A percentile compares a stretch with the other conserved stretches of the same genome.
phyloP scores from a whole-genome alignment of 2,797 vertebrate species.

The Tragelaphus oryx region DNA sequence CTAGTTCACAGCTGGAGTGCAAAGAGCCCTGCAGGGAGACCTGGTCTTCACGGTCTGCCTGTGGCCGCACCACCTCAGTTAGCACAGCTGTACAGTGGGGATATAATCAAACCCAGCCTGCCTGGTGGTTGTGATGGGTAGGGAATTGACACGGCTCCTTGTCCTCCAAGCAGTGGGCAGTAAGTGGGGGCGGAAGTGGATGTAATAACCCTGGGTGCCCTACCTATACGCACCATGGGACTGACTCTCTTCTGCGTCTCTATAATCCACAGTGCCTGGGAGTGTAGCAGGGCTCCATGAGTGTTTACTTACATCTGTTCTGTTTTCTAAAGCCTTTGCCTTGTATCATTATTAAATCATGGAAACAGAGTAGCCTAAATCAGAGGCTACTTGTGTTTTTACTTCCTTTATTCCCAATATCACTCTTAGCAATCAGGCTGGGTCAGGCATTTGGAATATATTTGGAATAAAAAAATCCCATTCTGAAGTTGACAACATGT shows the following conservation, averaged over 20 bases:
- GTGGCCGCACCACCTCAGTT: neutral
- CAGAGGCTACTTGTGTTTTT: neutral
- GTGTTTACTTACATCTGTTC: neutral
- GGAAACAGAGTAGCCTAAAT: neutral
- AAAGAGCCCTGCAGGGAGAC: neutral
- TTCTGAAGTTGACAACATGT: neutral
- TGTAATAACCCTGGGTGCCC: neutral
- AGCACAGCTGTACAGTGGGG: neutral
- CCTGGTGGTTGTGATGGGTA: neutral
- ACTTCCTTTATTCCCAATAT: neutral
- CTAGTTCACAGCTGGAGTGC: neutral
- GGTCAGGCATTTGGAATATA: neutral
- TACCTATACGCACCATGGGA: fast-evolving
- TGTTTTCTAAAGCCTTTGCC: neutral
- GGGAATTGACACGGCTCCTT: neutral
- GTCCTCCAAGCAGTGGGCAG: neutral
- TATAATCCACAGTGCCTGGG: neutral
- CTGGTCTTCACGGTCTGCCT: neutral
- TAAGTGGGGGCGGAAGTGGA: neutral
- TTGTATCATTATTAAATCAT: neutral
- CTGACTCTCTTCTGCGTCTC: neutral
- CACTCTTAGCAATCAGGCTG: neutral
- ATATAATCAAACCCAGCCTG: neutral
- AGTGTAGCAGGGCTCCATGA: neutral
- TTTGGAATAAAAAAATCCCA: neutral